Base-by-base conservation (phyloP, 1,140 invertebrate species). In the Drosophila leontia region DNA sequence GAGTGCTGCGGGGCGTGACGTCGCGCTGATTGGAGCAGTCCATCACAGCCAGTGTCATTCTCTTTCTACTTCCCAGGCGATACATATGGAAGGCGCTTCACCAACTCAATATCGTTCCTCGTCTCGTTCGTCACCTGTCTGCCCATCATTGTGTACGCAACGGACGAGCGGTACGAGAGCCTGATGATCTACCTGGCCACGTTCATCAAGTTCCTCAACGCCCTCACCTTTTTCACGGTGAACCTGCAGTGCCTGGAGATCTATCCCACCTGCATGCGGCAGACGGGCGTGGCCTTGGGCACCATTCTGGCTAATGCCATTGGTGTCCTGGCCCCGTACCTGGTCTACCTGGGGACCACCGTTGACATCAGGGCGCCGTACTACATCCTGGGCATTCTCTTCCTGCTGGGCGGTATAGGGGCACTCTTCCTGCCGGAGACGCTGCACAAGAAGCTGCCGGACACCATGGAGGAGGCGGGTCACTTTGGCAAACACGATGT, bases 341-440 rank as follows among this genome's bases (percentile, higher is more conserved):
- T 97, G 42, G 94, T 96, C 6, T 95, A 96, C 83, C 92, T 96
- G 92, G 96, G 82, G 17, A 87, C 82, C 39, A 88, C 81, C 7
- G 82, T 85, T 15, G 82, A 94, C 81, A 91, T 91, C 51, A 93
- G 84, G 83, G 94, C 92, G 48, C 93, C 96, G 91, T 95, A 94
- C 56, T 92, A 94, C 64, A 93, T 95, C 45, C 93, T 95, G 91
- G 91, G 93, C 13, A 90, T 92, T 7, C 86, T 95, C 12, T 94
- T 95, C 26, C 84, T 95, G 26, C 59, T 94, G 5, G 95, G 94
- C 17, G 94, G 94, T 6, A 88, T 94, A 5, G 78, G 94, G 1
- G 94, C 94, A 6, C 76, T 96, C 3, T 95, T 96, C 59, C 92
- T 97, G 26, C 96, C 96, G 1, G 96, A 97, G 93, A 96, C 96